A percentile compares a stretch with the other conserved stretches of the same genome.
Conservation (phyloP, 1,140 invertebrate genomes). For the Hyles euphorbiae region DNA sequence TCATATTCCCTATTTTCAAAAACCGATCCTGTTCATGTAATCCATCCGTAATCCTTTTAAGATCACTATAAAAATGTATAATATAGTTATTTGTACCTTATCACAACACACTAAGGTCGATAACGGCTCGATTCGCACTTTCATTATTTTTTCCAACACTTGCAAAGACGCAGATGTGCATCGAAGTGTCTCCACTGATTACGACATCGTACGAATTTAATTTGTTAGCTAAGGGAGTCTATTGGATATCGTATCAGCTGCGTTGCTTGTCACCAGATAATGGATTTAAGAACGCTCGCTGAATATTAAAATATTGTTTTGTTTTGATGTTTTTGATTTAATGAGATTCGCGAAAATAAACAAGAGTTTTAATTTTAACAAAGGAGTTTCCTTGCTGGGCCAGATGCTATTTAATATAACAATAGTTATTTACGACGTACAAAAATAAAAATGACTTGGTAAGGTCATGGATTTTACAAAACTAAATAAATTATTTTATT, state of each 20-base stretch:
- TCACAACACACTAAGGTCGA: constrained; percentile 17
- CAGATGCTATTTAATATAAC: no score
- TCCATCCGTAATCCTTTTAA: constrained; percentile 46
- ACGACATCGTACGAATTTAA: constrained; percentile 59
- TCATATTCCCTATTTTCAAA: neutral
- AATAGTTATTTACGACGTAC: no score
- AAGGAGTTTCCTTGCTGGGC: no score
- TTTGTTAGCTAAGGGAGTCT: constrained; percentile 38
- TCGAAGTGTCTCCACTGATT: constrained; percentile 57
- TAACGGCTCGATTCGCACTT: constrained; percentile 5
- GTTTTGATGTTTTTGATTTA: constrained; percentile 10
- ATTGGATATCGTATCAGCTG: constrained; percentile 38
- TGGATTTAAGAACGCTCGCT: constrained; percentile 40
- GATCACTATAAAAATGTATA: constrained; percentile 16
- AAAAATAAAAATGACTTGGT: no score
- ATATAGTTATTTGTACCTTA: constrained; percentile 14
- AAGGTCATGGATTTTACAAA: no score
- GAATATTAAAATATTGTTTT: constrained; percentile 26
- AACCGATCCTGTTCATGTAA: neutral
- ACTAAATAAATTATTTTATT: no score
- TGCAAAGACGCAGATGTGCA: constrained; percentile 53
- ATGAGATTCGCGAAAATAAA: no score
- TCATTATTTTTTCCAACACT: neutral
- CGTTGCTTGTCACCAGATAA: constrained; percentile 36
- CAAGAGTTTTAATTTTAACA: no score